phyloP scores from a whole-genome alignment of 2,888 invertebrate genomes.

The Noctuana brunneofusca region DNA sequence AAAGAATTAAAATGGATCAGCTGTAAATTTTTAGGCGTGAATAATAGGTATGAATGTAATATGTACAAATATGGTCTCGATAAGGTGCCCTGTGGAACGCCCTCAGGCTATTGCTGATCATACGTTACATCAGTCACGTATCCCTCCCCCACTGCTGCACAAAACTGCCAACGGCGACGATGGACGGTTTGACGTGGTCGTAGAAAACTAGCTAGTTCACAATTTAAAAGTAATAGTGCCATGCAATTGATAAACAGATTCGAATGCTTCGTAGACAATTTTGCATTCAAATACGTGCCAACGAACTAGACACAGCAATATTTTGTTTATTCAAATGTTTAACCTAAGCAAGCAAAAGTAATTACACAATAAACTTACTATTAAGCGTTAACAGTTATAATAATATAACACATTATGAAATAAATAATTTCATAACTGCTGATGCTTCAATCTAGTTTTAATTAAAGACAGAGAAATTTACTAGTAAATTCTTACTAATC shows the following conservation, averaged over 20 bases:
- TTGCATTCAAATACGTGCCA: neutral
- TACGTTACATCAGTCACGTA: constrained; percentile 47
- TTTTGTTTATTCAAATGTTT: constrained; percentile 7
- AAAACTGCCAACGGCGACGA: constrained; percentile 2
- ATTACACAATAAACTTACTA: neutral
- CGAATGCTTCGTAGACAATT: neutral
- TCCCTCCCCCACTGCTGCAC: constrained; percentile 38
- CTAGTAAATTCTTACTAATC: neutral
- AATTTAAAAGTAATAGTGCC: neutral
- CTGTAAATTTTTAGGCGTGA: neutral
- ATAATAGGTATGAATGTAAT: constrained; percentile 10
- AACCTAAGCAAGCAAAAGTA: neutral
- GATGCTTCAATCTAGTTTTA: neutral
- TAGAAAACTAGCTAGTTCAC: constrained; percentile 2
- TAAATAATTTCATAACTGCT: neutral
- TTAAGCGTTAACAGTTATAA: neutral
- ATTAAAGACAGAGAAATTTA: neutral
- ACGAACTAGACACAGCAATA: neutral
- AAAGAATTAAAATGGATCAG: constrained; percentile 7
- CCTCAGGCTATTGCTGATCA: constrained; percentile 36
- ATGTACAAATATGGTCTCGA: constrained; percentile 32
- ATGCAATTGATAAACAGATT: neutral
- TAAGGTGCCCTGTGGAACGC: constrained; percentile 37
- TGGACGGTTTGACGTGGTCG: neutral
- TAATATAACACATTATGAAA: neutral